Evolutionary conservation across 2,888 invertebrate species (phyloP), one percentile per base, ranked within the genome.

Genomic region (Nycteola revayana): DNA sequence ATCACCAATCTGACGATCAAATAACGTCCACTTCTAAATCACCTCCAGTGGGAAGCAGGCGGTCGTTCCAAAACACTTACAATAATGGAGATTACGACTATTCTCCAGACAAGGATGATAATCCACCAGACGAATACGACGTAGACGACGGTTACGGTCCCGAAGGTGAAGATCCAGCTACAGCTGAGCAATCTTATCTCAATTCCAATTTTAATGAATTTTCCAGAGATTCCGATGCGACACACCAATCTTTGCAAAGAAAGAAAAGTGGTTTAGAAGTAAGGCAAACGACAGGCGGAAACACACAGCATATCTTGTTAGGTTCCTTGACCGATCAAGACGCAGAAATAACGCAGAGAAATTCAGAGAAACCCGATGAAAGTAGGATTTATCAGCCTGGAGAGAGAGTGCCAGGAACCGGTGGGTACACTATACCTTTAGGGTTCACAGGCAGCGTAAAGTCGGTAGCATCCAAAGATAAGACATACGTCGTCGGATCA

Each of bases 391-490:
- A 93, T 39, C 91, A 92, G 63, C 91, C 93, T 1, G 94, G 94
- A 7, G 90, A 93, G 58, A 72, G 90, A 36, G 69, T 96, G 52
- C 92, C 94, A 30, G 92, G 95, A 35, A 89, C 92, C 52, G 88
- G 92, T 39, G 91, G 92, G 32, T 91, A 93, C 72, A 90, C 90
- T 52, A 90, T 96, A 73, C 92, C 95, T 37, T 65, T 90, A 42
- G 92, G 95, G 40, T 91, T 91, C 72, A 87, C 93, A 32, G 90
- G 94, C 30, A 93, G 92, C 28, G 90, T 92, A 33, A 91, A 94
- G 27, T 92, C 93, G 0, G 89, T 92, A 3, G 90, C 93, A 0
- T 92, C 92, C 9, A 91, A 91, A 33, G 89, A 89, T 8, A 78
- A 89, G 52, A 91, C 91, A 1, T 91, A 90, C 31, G 90, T 91